phyloP scores from a whole-genome alignment of 1,140 invertebrate genomes.

The Dendroctonus valens region DNA sequence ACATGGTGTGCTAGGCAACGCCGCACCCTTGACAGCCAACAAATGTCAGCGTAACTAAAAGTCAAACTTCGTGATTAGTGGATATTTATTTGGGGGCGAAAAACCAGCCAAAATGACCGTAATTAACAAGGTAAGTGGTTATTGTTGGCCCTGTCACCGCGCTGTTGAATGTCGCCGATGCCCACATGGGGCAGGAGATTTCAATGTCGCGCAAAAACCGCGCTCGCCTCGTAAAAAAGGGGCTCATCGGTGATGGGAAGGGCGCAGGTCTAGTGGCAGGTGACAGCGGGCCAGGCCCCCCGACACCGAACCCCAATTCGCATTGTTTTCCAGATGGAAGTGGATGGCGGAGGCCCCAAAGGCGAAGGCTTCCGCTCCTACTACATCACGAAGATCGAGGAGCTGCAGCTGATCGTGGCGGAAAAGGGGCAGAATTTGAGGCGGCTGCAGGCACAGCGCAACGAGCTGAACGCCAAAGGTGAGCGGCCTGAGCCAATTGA shows the following conservation, averaged over 20 bases:
- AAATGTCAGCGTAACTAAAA: too few species aligned
- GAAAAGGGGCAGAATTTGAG: conserved; percentile 98
- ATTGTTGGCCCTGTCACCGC: not conserved
- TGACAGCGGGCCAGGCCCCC: not conserved
- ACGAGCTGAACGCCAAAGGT: conserved; percentile 99
- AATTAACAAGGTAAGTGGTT: conserved; percentile 44
- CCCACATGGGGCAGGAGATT: conserved; percentile 35
- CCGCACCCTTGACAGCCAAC: too few species aligned
- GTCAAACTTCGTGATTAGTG: too few species aligned
- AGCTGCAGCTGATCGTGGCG: conserved; percentile 90
- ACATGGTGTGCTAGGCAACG: too few species aligned
- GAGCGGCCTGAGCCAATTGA: not conserved
- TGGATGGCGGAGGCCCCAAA: conserved; percentile 66
- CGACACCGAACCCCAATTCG: not conserved
- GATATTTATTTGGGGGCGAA: not conserved
- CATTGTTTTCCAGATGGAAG: conserved; percentile 73
- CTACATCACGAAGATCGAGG: conserved; percentile 97
- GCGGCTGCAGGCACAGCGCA: conserved; percentile 96
- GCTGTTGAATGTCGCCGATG: not conserved
- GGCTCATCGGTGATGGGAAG: conserved; percentile 3
- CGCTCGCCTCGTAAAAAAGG: conserved; percentile 10
- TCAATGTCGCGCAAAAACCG: conserved; percentile 32
- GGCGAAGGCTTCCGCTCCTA: conserved; percentile 91
- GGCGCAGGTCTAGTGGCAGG: not conserved
- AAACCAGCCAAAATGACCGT: conserved; percentile 42